Evolutionary conservation across 2,113 vertebrate genomes (phyloP).

Genomic region (Numida meleagris): DNA sequence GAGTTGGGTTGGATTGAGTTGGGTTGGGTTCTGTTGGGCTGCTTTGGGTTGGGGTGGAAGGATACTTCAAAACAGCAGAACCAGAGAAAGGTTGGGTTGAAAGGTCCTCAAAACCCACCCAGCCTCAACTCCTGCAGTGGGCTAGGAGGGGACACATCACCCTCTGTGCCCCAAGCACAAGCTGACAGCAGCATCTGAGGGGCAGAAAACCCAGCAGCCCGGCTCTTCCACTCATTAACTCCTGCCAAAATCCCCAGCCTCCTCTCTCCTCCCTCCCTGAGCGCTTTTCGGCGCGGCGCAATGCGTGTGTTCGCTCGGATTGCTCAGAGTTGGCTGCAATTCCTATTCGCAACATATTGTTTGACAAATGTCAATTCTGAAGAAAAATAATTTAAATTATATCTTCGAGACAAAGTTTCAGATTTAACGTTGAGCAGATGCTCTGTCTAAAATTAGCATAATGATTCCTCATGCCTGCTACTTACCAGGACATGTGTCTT

Average conservation of each 20-base stretch:
- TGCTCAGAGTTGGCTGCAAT: slow-evolving; percentile 14
- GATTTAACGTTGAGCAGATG: slow-evolving; percentile 77
- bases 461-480: slow-evolving; percentile 63
- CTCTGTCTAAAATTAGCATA: slow-evolving; percentile 80
- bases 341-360: neutral
- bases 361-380: slow-evolving; percentile 60
- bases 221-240: neutral
- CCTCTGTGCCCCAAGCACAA: accelerated
- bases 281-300: accelerated
- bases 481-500: slow-evolving; percentile 70
- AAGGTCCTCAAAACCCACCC: neutral
- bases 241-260: neutral
- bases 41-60: neutral
- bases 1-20: no score
- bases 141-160: neutral
- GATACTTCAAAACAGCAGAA: neutral
- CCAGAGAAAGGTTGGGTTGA: neutral
- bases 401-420: slow-evolving; percentile 66
- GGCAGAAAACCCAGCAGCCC: neutral
- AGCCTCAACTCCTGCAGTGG: no score
- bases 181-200: neutral
- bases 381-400: slow-evolving; percentile 44
- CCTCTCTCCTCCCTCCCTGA: neutral
- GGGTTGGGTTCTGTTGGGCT: no score
- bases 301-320: neutral